Evolutionary conservation across 2,797 vertebrate genomes (phyloP).

Genomic region (Chelonia mydas): DNA sequence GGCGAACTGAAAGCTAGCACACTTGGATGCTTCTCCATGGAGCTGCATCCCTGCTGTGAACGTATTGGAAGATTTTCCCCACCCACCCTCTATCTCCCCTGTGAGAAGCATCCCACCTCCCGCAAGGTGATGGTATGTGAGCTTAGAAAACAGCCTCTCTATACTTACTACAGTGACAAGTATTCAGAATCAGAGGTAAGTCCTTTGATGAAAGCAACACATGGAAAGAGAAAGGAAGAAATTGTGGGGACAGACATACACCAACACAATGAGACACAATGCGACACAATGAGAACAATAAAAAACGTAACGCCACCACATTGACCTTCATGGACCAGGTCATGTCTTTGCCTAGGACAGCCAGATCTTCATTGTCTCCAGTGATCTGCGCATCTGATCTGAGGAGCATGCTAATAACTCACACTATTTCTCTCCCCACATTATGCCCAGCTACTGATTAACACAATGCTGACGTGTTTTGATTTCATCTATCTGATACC

Average conservation of each 20-base stretch:
- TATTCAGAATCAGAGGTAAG: slow-evolving; percentile 88
- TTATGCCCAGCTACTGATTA: background rate
- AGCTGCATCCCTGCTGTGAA: background rate
- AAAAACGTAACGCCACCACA: background rate
- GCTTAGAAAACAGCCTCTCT: slow-evolving; percentile 74
- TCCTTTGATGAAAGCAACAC: slow-evolving; percentile 87
- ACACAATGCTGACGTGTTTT: background rate
- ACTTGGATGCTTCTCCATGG: background rate
- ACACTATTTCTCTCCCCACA: background rate
- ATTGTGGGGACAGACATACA: slow-evolving; percentile 81
- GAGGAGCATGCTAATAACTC: background rate
- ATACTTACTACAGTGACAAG: slow-evolving; percentile 94
- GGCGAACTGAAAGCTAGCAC: background rate
- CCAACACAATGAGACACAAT: slow-evolving; percentile 75
- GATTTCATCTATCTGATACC: background rate
- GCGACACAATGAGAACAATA: slow-evolving; percentile 61
- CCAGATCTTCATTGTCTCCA: background rate
- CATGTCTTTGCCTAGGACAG: background rate
- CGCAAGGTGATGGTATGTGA: background rate
- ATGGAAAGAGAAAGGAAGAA: slow-evolving; percentile 85
- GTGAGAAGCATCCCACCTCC: slow-evolving; percentile 19
- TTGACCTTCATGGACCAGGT: slow-evolving; percentile 30
- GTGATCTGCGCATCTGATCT: background rate
- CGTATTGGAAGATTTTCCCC: background rate
- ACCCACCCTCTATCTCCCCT: slow-evolving; percentile 2